phyloP scores from a whole-genome alignment of 2,797 vertebrate species.

The Pteronotus mesoamericanus region DNA sequence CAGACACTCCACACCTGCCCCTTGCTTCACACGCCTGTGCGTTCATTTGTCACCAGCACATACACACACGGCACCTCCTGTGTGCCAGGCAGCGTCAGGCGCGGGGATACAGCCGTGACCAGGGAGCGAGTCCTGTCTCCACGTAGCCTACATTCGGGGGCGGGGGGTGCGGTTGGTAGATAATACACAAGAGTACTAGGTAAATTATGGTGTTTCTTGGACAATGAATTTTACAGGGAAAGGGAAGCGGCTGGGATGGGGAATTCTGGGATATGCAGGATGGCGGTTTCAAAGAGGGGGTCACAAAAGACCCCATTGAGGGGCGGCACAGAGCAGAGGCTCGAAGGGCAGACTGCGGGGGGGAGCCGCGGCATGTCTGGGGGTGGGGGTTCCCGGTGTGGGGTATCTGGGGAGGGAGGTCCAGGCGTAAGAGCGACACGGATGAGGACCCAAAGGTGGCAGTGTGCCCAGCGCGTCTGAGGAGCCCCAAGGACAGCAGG shows the following conservation, averaged over 20 bases:
- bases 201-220: fast-evolving
- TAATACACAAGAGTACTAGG: fast-evolving
- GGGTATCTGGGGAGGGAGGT: neutral
- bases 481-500: neutral
- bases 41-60: fast-evolving
- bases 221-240: neutral
- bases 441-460: neutral
- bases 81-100: neutral
- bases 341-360: fast-evolving
- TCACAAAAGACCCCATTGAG: fast-evolving
- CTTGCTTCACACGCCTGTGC: too few relatives aligned
- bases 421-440: neutral
- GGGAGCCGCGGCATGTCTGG: fast-evolving
- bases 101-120: fast-evolving
- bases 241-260: fast-evolving
- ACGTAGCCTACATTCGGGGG: fast-evolving
- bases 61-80: fast-evolving
- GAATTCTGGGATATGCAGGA: too few relatives aligned
- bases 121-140: fast-evolving
- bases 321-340: fast-evolving
- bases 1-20: too few relatives aligned
- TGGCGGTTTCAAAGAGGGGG: neutral
- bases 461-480: too few relatives aligned
- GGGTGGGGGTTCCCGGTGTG: neutral
- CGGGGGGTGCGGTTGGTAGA: fast-evolving